Percentiles rank a stretch among this genome's conserved stretches.
These are phyloP conservation scores for Aplysina aerophoba DNA, from an alignment of 37 sponge, comb jelly and placozoan genomes.

Conservation along the genomic window DNA sequence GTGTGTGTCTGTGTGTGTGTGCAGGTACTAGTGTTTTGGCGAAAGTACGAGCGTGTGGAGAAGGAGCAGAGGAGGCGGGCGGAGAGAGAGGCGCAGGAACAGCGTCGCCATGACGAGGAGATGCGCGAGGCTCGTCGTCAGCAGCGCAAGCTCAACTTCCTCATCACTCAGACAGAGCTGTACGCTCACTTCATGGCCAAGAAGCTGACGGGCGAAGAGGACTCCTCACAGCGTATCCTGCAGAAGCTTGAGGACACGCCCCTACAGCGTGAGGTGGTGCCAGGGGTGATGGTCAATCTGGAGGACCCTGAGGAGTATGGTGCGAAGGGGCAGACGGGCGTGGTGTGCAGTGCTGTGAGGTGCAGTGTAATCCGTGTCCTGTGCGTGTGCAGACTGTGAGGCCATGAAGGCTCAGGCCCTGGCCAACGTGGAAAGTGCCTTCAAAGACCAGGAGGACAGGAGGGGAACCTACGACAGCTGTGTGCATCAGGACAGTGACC, in stretches of 20 bases:
- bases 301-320: constrained; percentile 76
- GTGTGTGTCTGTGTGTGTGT: not conserved
- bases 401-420: constrained; percentile 75
- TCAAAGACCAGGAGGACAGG: constrained; percentile 56
- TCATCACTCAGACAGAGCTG: constrained; percentile 97
- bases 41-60: constrained; percentile 88
- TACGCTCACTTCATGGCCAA: constrained; percentile 97
- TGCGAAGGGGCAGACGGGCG: not conserved
- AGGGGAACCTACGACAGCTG: not conserved
- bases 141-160: constrained; percentile 94
- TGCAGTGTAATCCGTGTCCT: not conserved
- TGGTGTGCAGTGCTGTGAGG: not conserved
- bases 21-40: constrained; percentile 80
- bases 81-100: constrained; percentile 92
- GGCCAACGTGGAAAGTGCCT: constrained; percentile 74
- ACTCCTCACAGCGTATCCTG: constrained; percentile 64
- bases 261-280: constrained; percentile 66
- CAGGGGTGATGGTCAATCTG: constrained; percentile 67
- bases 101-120: constrained; percentile 81
- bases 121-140: constrained; percentile 91
- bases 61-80: constrained; percentile 85
- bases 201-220: constrained; percentile 77
- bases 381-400: constrained; percentile 49
- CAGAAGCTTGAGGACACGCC: constrained; percentile 78
- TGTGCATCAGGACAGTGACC: constrained; percentile 11